Evolutionary conservation across 2,113 vertebrate genomes (phyloP).

Genomic region (Neopipo cinnamomea): DNA sequence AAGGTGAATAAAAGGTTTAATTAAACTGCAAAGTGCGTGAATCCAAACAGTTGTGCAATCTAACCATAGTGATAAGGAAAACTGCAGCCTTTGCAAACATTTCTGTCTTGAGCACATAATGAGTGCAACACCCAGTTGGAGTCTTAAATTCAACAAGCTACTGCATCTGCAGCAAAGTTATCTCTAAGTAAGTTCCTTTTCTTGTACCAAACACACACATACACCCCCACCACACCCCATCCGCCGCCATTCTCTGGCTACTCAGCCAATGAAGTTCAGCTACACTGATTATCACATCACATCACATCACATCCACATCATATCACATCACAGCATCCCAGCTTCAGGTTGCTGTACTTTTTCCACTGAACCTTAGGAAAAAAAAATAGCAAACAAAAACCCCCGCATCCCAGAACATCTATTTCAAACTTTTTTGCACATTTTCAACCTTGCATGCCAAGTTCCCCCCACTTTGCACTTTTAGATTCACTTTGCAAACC

Average conservation of each 20-base stretch:
- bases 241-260: rapidly evolving
- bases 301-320: too few species aligned
- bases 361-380: not conserved
- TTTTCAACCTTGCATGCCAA: rapidly evolving
- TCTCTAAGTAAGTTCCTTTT: not conserved
- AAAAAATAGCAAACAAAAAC: too few species aligned
- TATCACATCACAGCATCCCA: not conserved
- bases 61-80: not conserved
- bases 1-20: not conserved
- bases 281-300: not conserved
- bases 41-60: not conserved
- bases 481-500: not conserved
- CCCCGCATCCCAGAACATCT: not conserved
- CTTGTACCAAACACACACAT: not conserved
- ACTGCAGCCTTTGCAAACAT: not conserved
- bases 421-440: not conserved
- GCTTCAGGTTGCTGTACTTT: not conserved
- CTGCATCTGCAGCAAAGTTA: not conserved
- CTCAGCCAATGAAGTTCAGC: not conserved
- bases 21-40: not conserved
- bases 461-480: not conserved
- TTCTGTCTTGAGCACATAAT: not conserved
- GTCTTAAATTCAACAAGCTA: not conserved
- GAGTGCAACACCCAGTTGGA: not conserved
- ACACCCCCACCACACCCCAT: too few species aligned